Evolutionary conservation across 2,797 vertebrate species (phyloP), one percentile per base, ranked within the genome.

Genomic region (Gephyroberyx darwinii): DNA sequence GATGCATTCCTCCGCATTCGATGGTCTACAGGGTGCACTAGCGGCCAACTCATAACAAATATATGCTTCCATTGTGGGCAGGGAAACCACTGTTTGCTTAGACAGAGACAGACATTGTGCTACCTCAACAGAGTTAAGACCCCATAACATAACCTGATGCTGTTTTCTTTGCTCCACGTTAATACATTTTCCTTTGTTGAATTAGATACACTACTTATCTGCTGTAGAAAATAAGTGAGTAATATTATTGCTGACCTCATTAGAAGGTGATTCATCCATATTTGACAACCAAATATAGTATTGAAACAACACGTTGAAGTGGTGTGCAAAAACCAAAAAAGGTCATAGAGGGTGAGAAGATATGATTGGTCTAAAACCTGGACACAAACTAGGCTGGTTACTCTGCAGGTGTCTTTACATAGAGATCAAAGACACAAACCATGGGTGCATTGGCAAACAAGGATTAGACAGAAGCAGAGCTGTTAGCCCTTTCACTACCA

Each of bases 1-100:
- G 12, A 33, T 41, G 41, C 74, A 85, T 84, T 86, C 80, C 69
- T 78, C 33, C 55, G 65, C 45, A 71, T 56, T 37, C 33, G 4
- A 8, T 2, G 19, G 47, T 13, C n/a, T 60, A 13, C 13, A 10
- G 62, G 19, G 37, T 31, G 55, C 12, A 17, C 54, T 53, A 16
- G 20, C 14, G 50, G 22, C 33, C 57, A 77, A 52, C 58, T 41
- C 45, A 47, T 8, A 37, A 48, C 41, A 48, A 48, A 67, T 57
- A 62, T 7, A 58, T 48, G 35, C 37, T 39, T 52, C 33, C n/a
- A 37, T 53, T n/a, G 52, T 43, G 52, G 66, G n/a, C 14, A 58
- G 22, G 64, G 9, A 60, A 58, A 70, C 7, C 31, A 12, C 6
- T 26, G 19, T 56, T 50, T 39, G 37, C 51, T 75, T 61, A 56